phyloP scores from a whole-genome alignment of 1,140 invertebrate species.

The Reticulitermes speratus region DNA sequence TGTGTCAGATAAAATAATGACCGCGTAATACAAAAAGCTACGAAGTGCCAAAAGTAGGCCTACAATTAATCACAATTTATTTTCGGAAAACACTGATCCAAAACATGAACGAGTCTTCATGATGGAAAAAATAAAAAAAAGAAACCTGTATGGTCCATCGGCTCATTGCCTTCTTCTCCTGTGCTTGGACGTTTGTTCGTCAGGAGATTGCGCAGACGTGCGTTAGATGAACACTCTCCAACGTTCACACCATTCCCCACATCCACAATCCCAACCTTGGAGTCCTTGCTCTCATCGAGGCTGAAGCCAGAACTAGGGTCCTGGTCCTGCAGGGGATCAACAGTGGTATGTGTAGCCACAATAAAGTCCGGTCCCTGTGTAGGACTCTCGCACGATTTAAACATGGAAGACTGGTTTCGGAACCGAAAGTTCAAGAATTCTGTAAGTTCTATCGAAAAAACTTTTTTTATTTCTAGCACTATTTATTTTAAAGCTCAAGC shows the following conservation, averaged over 20 bases:
- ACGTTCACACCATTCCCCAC: constrained; percentile 35
- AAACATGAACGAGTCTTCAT: too few relatives aligned
- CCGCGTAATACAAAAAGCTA: too few relatives aligned
- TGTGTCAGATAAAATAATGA: too few relatives aligned
- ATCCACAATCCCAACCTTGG: constrained; percentile 37
- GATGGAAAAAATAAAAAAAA: too few relatives aligned
- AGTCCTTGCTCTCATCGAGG: constrained; percentile 40
- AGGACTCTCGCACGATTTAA: too few relatives aligned
- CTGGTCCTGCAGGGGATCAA: constrained; percentile 57
- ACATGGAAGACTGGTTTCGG: not conserved
- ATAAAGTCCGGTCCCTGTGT: too few relatives aligned
- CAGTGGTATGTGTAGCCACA: too few relatives aligned
- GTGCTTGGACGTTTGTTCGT: constrained; percentile 56
- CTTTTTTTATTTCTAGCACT: not conserved
- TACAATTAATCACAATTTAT: too few relatives aligned
- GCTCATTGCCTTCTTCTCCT: constrained; percentile 45
- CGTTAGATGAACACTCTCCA: constrained; percentile 28
- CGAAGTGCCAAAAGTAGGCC: too few relatives aligned
- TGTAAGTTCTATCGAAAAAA: not conserved
- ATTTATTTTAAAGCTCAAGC: not conserved
- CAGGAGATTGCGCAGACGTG: constrained; percentile 61
- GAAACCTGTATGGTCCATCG: constrained; percentile 36
- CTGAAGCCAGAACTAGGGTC: constrained; percentile 22
- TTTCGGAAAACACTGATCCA: too few relatives aligned
- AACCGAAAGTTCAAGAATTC: not conserved